A percentile compares a stretch with the other conserved stretches of the same genome.
Conservation (phyloP, 2,888 invertebrate genomes). For the Brenthis hecate region DNA sequence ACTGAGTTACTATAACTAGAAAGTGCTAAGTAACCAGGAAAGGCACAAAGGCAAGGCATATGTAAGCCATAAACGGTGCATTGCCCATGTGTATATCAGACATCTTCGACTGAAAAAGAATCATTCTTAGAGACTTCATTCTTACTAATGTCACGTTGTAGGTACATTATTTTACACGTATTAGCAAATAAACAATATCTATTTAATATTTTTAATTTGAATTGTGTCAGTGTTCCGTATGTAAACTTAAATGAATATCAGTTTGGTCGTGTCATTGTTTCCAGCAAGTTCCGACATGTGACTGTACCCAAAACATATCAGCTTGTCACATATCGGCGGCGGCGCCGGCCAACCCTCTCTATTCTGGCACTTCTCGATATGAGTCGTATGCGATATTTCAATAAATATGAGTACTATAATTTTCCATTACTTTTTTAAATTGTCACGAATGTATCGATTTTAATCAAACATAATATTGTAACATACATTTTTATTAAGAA, state of each 20-base stretch:
- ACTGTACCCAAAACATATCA: slow-evolving; percentile 53
- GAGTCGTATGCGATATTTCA: slow-evolving; percentile 32
- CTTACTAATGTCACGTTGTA: no score
- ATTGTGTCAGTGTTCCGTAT: slow-evolving; percentile 7
- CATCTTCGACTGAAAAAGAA: no score
- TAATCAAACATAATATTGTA: no score
- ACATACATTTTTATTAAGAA: no score
- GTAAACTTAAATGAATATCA: slow-evolving; percentile 34
- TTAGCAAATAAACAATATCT: not conserved
- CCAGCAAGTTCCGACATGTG: slow-evolving; percentile 48
- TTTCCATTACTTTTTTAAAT: not conserved
- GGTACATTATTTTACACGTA: no score
- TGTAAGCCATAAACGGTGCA: no score
- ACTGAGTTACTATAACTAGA: no score
- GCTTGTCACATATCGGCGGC: slow-evolving; percentile 55
- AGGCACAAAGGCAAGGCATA: no score
- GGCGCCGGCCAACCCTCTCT: slow-evolving; percentile 40
- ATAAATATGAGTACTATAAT: not conserved
- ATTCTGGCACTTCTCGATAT: slow-evolving; percentile 35
- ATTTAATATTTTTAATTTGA: slow-evolving; percentile 1
- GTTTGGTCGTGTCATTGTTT: slow-evolving; percentile 50
- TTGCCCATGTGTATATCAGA: no score
- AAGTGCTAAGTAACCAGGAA: no score
- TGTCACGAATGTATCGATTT: not conserved
- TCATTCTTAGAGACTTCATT: no score